phyloP scores from a whole-genome alignment of 2,888 invertebrate species.

The Muschampia staudingeri region DNA sequence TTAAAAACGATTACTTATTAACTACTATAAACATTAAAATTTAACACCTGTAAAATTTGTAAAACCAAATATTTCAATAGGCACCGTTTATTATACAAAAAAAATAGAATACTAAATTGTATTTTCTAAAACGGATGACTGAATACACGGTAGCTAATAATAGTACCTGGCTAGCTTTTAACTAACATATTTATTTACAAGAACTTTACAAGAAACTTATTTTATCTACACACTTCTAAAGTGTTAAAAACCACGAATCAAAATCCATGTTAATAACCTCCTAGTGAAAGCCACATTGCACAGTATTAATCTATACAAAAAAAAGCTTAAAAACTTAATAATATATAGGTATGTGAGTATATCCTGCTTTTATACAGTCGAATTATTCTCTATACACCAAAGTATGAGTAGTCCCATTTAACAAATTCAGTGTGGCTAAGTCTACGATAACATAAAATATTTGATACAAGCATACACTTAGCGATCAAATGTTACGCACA shows the following conservation, averaged over 20 bases:
- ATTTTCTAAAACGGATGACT: conserved; percentile 68
- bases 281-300: conserved; percentile 84
- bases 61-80: conserved; percentile 56
- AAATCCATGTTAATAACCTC: conserved; percentile 67
- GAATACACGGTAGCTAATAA: conserved; percentile 74
- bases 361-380: conserved; percentile 52
- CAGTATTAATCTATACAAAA: conserved; percentile 71
- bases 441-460: conserved; percentile 1
- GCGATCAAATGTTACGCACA: conserved; percentile 68
- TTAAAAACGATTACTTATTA: conserved; percentile 35
- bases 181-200: conserved; percentile 82
- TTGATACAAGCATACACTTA: conserved; percentile 6
- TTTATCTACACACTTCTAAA: conserved; percentile 87
- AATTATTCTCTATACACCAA: conserved; percentile 9
- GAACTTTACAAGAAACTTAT: conserved; percentile 76
- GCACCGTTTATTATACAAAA: conserved; percentile 57
- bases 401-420: conserved; percentile 27
- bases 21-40: conserved; percentile 41
- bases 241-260: conserved; percentile 73
- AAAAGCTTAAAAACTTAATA: conserved; percentile 74
- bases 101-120: conserved; percentile 55
- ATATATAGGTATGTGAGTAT: conserved; percentile 77
- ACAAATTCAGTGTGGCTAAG: conserved; percentile 5
- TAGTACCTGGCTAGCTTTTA: conserved; percentile 71
- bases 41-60: conserved; percentile 53